phyloP scores from a whole-genome alignment of 2,888 invertebrate genomes.

The Isotomurus palustris region DNA sequence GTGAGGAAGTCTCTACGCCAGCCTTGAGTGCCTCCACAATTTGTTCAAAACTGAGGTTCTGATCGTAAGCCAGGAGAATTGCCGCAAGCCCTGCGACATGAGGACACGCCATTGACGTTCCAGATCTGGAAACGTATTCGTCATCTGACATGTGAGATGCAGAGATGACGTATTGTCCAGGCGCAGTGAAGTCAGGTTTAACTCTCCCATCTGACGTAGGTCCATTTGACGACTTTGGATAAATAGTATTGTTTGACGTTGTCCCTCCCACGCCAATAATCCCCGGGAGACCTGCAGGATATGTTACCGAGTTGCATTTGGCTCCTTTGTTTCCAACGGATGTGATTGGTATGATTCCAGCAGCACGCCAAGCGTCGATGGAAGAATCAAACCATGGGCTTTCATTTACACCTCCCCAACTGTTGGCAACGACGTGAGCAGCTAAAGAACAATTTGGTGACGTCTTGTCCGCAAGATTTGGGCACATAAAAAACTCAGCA shows the following conservation, averaged over 20 bases:
- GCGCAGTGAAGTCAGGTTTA: background rate
- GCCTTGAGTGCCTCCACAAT: background rate
- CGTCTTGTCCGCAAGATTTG: background rate
- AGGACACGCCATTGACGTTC: background rate
- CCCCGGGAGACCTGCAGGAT: background rate
- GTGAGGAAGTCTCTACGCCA: background rate
- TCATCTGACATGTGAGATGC: background rate
- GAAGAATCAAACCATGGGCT: background rate
- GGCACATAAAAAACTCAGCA: background rate
- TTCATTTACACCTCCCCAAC: background rate
- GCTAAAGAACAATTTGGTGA: background rate
- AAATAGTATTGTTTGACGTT: background rate
- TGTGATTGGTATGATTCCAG: background rate
- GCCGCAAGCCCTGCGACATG: background rate
- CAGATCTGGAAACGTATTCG: background rate
- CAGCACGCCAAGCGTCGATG: background rate
- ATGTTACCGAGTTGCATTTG: background rate
- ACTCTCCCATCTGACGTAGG: background rate
- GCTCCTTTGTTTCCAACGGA: background rate
- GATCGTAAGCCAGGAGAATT: background rate
- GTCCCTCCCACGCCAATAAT: background rate
- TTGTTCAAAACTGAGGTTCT: background rate
- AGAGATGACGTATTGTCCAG: background rate
- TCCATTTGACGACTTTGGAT: background rate
- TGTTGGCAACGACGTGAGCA: background rate